Percentiles rank a stretch among this genome's conserved stretches.
Conservation (phyloP, 2,888 invertebrate species). For the Eupithecia pulchellata region DNA sequence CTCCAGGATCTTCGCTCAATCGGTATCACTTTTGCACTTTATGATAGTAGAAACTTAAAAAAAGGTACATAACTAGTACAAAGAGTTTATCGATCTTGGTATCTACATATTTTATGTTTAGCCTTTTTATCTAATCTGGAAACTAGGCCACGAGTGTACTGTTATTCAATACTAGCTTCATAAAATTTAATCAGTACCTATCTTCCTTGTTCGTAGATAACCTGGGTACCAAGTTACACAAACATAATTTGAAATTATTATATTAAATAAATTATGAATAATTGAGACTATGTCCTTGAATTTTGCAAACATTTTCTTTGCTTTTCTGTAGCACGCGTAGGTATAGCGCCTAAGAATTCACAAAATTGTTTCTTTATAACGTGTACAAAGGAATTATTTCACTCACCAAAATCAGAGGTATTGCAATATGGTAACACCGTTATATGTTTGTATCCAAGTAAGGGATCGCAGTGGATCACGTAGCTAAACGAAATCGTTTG, state of each 20-base stretch:
- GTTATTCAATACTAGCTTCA: slow-evolving; percentile 7
- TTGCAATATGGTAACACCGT: neutral
- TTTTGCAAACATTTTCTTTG: neutral
- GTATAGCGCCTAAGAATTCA: neutral
- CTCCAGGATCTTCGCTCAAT: neutral
- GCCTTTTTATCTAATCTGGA: slow-evolving; percentile 25
- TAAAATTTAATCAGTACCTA: neutral
- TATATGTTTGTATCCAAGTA: neutral
- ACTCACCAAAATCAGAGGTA: neutral
- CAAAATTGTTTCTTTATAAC: neutral
- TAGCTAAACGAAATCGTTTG: slow-evolving; percentile 17
- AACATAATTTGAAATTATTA: neutral
- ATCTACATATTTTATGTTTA: slow-evolving; percentile 19
- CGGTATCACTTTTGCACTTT: neutral
- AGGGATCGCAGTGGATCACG: neutral
- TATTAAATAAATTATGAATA: neutral
- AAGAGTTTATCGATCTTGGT: neutral
- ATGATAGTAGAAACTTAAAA: neutral
- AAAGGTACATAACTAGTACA: too few species aligned
- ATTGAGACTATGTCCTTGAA: neutral
- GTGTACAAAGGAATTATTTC: neutral
- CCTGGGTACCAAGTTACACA: too few species aligned
- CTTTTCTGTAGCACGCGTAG: neutral
- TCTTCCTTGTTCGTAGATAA: too few species aligned
- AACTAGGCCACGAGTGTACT: slow-evolving; percentile 29